Conservation (phyloP, 2,888 invertebrate genomes). For the Ochropacha duplaris region DNA sequence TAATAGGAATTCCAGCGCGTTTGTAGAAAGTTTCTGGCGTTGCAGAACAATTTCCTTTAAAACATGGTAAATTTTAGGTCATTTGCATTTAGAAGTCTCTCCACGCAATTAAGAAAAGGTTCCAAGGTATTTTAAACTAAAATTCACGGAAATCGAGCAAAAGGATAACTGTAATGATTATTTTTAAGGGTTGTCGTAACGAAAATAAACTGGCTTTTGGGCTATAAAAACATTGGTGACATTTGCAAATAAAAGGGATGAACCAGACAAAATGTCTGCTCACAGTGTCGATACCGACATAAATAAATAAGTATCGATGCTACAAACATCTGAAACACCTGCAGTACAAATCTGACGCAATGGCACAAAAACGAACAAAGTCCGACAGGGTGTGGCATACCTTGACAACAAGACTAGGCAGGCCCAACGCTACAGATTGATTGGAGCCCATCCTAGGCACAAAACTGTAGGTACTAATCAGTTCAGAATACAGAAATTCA, state of each 20-base stretch:
- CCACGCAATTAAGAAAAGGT: neutral
- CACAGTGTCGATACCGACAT: neutral
- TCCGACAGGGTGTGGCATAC: neutral
- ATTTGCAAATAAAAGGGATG: neutral
- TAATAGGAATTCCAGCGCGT: conserved; percentile 11
- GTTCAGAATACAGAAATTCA: neutral
- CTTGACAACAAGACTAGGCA: neutral
- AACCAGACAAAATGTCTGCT: neutral
- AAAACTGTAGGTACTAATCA: conserved; percentile 1
- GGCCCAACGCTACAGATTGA: neutral
- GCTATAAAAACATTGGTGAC: neutral
- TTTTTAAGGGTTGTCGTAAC: neutral
- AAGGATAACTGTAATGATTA: neutral
- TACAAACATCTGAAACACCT: neutral
- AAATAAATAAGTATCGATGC: neutral
- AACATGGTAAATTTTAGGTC: conserved; percentile 17
- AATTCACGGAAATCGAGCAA: neutral
- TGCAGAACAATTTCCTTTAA: conserved; percentile 16
- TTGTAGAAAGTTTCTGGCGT: conserved; percentile 20
- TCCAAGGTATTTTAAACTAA: too few relatives aligned
- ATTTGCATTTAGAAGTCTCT: conserved; percentile 13
- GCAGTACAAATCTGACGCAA: neutral
- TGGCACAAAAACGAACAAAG: neutral
- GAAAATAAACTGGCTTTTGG: neutral
- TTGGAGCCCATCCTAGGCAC: neutral